Conservation (phyloP, 2,888 invertebrate genomes). For the Asteroscopus sphinx region DNA sequence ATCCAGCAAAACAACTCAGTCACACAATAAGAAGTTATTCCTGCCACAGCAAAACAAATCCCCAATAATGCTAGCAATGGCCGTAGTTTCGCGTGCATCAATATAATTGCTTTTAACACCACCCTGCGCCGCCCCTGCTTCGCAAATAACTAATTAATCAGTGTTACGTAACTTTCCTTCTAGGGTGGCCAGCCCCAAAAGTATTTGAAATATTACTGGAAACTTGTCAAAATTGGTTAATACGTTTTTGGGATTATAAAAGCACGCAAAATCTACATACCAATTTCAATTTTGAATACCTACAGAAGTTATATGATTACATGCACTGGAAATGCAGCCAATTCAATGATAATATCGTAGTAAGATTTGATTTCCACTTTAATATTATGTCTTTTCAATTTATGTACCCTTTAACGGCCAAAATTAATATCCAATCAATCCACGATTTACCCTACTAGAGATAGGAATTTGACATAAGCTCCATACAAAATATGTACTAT, state of each 20-base stretch:
- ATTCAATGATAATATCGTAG: conserved; percentile 33
- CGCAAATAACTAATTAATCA: conserved; percentile 71
- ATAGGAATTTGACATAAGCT: too few relatives aligned
- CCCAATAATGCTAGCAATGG: conserved; percentile 25
- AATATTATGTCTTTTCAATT: conserved; percentile 21
- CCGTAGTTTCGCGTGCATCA: conserved; percentile 62
- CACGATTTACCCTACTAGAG: too few relatives aligned
- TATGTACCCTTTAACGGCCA: conserved; percentile 18
- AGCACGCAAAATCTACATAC: conserved; percentile 18
- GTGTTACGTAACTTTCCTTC: conserved; percentile 57
- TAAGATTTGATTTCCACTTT: conserved; percentile 42
- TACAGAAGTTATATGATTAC: conserved; percentile 36
- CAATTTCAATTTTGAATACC: conserved; percentile 29
- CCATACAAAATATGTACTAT: too few relatives aligned
- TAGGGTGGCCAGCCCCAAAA: conserved; percentile 49
- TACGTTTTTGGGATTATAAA: conserved; percentile 11
- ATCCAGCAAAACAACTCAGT: neutral
- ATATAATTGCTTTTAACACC: conserved; percentile 67
- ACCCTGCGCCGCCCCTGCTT: conserved; percentile 57
- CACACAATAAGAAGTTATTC: conserved; percentile 26
- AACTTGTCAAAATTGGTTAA: conserved; percentile 27
- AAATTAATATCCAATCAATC: too few relatives aligned
- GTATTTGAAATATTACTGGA: conserved; percentile 41
- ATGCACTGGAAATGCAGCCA: conserved; percentile 40
- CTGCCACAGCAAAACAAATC: conserved; percentile 29